Percentiles rank a stretch among this genome's conserved stretches.
These are phyloP conservation scores for Junco hyemalis DNA, from an alignment of 2,113 vertebrate genomes.

Conservation along the genomic window DNA sequence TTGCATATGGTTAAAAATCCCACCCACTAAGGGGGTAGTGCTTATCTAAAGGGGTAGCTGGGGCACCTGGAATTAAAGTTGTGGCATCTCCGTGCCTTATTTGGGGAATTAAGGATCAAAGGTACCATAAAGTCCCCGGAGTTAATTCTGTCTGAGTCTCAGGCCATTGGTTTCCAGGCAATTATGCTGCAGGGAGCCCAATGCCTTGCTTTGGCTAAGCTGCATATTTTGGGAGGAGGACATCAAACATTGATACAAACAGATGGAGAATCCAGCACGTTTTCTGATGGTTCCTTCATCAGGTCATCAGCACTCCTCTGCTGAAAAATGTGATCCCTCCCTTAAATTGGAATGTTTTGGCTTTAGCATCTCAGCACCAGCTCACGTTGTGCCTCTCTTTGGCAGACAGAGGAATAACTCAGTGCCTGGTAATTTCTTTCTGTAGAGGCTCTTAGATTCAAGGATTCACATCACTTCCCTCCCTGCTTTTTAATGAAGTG, in stretches of 20 bases:
- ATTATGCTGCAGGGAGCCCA: conserved; percentile 3
- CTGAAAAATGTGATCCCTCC: not conserved
- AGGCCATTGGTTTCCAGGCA: not conserved
- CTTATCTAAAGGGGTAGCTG: not conserved
- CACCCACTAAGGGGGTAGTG: not conserved
- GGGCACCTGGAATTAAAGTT: not conserved
- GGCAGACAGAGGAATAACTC: not conserved
- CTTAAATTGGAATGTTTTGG: not conserved
- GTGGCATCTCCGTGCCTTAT: not conserved
- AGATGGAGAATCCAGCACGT: conserved; percentile 12
- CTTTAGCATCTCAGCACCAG: not conserved
- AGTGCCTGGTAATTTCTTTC: not conserved
- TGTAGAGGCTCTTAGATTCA: not conserved
- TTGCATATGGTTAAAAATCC: not conserved
- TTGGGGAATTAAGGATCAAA: not conserved
- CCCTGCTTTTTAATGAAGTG: not conserved
- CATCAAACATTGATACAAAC: not conserved
- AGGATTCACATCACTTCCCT: not conserved
- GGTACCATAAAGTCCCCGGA: not conserved
- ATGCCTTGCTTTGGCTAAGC: not conserved
- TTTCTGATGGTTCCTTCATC: conserved; percentile 9
- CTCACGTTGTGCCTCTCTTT: not conserved
- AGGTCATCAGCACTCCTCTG: conserved; percentile 4
- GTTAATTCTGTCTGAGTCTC: not conserved
- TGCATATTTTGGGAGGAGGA: not conserved